These are phyloP conservation scores for Bufo bufo DNA, from an alignment of 2,113 vertebrate genomes.

Conservation along the genomic window DNA sequence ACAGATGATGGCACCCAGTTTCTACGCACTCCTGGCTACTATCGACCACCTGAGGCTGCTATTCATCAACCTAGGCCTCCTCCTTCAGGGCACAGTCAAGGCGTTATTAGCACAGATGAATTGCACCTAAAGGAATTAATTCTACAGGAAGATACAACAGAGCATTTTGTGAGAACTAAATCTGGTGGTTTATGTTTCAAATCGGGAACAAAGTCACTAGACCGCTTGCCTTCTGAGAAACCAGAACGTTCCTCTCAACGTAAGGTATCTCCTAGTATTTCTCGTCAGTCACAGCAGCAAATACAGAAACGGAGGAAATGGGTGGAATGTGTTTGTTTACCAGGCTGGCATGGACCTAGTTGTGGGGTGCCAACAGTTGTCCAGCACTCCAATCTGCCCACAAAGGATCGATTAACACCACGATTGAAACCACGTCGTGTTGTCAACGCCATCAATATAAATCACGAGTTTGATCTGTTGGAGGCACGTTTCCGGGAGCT, in stretches of 20 bases:
- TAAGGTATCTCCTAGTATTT: background rate
- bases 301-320: conserved; percentile 79
- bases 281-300: conserved; percentile 10
- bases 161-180: conserved; percentile 91
- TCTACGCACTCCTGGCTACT: conserved; percentile 73
- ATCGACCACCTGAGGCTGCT: conserved; percentile 72
- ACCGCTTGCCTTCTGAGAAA: conserved; percentile 70
- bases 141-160: conserved; percentile 80
- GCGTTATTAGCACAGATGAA: conserved; percentile 62
- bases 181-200: conserved; percentile 91
- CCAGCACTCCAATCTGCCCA: conserved; percentile 95
- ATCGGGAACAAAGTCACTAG: conserved; percentile 87
- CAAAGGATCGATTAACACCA: conserved; percentile 90
- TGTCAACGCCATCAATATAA: conserved; percentile 96
- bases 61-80: conserved; percentile 64
- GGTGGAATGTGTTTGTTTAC: conserved; percentile 91
- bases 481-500: conserved; percentile 93
- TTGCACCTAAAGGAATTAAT: conserved; percentile 79
- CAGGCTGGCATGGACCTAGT: conserved; percentile 96
- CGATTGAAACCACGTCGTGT: conserved; percentile 84
- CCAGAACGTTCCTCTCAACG: background rate
- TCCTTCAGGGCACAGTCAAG: conserved; percentile 21
- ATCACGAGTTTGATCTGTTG: conserved; percentile 97
- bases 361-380: conserved; percentile 97
- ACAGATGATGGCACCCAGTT: conserved; percentile 75